A percentile compares a stretch with the other conserved stretches of the same genome.
Evolutionary conservation across 2,113 vertebrate genomes (phyloP).

Genomic region (Rhegmatorhina hoffmannsi): DNA sequence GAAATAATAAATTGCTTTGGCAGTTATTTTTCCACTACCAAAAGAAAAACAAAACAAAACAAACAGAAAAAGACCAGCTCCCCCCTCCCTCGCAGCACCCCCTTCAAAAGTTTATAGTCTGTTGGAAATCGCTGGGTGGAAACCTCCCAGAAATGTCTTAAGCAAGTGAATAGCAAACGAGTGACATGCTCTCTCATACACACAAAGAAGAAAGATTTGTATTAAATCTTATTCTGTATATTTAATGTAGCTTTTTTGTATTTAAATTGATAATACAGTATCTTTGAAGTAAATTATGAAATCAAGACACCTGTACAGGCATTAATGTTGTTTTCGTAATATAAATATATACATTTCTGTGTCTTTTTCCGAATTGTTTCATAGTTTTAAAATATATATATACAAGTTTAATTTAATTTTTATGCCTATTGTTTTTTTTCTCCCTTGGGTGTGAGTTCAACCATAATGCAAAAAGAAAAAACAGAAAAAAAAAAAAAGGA

Average conservation of each 20-base stretch:
- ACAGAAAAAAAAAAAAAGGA: constrained; percentile 29
- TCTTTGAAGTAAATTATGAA: constrained; percentile 99
- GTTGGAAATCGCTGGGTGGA: constrained; percentile 84
- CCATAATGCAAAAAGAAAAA: constrained; percentile 24
- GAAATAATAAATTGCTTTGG: constrained; percentile 68
- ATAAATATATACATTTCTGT: constrained; percentile 85
- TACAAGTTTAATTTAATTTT: constrained; percentile 82
- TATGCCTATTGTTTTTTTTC: constrained; percentile 76
- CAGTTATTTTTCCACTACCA: constrained; percentile 77
- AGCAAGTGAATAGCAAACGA: constrained; percentile 79
- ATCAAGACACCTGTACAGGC: constrained; percentile 89
- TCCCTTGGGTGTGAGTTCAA: constrained; percentile 70
- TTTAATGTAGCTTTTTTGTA: constrained; percentile 99
- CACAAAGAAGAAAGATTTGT: constrained; percentile 87
- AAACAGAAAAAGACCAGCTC: constrained; percentile 67
- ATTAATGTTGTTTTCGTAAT: constrained; percentile 87
- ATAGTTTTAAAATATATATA: constrained; percentile 79
- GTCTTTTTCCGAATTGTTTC: constrained; percentile 81
- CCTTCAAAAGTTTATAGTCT: constrained; percentile 90
- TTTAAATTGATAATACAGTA: constrained; percentile 99
- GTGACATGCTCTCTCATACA: constrained; percentile 36
- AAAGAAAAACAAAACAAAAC: constrained; percentile 69
- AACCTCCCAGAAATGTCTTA: constrained; percentile 88
- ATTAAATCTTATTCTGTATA: constrained; percentile 99
- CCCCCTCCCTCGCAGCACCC: not conserved